Conservation (phyloP, 2,797 vertebrate species). For the Geotrypetes seraphini region DNA sequence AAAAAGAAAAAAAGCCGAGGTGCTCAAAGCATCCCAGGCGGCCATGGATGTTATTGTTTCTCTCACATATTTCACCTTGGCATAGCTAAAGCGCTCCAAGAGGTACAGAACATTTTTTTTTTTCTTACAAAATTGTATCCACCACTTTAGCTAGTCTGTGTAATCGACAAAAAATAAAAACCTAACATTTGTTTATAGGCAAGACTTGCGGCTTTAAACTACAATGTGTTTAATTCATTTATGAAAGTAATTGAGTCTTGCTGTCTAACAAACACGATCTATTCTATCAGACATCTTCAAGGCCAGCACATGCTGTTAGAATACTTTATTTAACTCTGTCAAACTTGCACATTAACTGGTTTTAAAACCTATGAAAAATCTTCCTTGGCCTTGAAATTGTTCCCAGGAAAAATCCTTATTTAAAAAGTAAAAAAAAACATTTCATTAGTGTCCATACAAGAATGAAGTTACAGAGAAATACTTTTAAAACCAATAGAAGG, state of each 20-base stretch:
- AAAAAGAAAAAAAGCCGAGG: background rate
- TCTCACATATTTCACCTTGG: background rate
- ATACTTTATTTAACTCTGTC: conserved; percentile 72
- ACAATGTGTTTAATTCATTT: conserved; percentile 78
- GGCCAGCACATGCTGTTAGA: conserved; percentile 61
- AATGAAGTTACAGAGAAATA: too few species aligned
- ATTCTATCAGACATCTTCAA: conserved; percentile 59
- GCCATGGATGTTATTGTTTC: background rate
- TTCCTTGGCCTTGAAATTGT: conserved; percentile 49
- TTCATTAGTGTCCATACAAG: conserved; percentile 7
- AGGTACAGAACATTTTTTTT: conserved; percentile 45
- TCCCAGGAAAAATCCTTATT: conserved; percentile 28
- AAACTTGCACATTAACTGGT: conserved; percentile 43
- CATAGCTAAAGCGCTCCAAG: conserved; percentile 21
- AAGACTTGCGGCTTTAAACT: conserved; percentile 70
- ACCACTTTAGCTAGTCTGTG: conserved; percentile 60
- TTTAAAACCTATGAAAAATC: conserved; percentile 52
- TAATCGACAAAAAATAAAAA: conserved; percentile 69
- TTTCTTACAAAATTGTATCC: conserved; percentile 37
- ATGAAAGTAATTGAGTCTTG: conserved; percentile 74
- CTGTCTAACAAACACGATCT: conserved; percentile 69
- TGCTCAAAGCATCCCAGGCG: background rate
- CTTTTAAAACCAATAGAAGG: too few species aligned
- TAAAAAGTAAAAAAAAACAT: conserved; percentile 1
- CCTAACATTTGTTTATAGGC: conserved; percentile 62